Percentiles rank a stretch among this genome's conserved stretches.
Evolutionary conservation across 2,797 vertebrate species (phyloP).

Genomic region (Astyanax mexicanus): DNA sequence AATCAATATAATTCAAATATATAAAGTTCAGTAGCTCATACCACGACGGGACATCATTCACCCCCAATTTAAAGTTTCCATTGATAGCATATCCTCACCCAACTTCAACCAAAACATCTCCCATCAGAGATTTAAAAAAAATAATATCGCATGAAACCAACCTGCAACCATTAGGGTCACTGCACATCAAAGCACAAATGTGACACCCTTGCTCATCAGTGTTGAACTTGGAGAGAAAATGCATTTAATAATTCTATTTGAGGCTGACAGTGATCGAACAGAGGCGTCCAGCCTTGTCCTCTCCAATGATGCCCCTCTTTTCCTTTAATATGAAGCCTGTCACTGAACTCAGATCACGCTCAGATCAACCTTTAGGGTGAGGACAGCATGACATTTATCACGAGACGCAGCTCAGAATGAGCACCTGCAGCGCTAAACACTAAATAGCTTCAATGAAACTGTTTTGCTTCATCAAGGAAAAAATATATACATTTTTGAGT

Average conservation of each 20-base stretch:
- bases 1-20: no score
- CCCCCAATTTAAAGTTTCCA: no score
- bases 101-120: background rate
- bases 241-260: slow-evolving; percentile 51
- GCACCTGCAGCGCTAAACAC: background rate
- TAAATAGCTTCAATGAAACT: background rate
- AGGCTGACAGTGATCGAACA: slow-evolving; percentile 48
- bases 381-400: slow-evolving; percentile 3
- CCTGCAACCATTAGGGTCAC: slow-evolving; percentile 34
- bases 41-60: background rate
- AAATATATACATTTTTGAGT: no score
- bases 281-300: slow-evolving; percentile 18
- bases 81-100: background rate
- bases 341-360: slow-evolving; percentile 11
- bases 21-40: no score
- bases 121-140: background rate
- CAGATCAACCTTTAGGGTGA: slow-evolving; percentile 24
- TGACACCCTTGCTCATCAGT: slow-evolving; percentile 33
- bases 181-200: slow-evolving; percentile 25
- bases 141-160: slow-evolving; percentile 12
- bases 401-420: background rate
- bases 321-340: slow-evolving; percentile 41
- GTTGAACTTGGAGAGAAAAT: slow-evolving; percentile 31
- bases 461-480: background rate
- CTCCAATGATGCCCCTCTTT: slow-evolving; percentile 26